Conservation (phyloP, 2,888 invertebrate genomes). For the Rhamphomyia laevipes region DNA sequence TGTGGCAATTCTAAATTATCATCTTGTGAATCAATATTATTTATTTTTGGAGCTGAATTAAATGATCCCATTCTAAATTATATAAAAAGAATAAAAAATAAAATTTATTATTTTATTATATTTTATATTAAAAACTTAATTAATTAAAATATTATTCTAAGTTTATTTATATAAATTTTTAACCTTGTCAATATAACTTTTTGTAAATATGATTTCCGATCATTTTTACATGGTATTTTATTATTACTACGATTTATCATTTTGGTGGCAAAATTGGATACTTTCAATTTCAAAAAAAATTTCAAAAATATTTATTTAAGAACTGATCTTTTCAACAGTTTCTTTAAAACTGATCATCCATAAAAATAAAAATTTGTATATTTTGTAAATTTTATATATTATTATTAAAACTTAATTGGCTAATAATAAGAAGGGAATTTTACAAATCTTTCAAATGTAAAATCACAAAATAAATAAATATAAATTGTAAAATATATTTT, state of each 20-base stretch:
- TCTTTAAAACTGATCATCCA: constrained; percentile 32
- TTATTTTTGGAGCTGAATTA: constrained; percentile 52
- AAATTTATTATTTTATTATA: neutral
- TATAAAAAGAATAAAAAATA: constrained; percentile 10
- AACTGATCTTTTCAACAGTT: constrained; percentile 33
- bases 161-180: neutral
- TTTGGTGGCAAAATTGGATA: neutral
- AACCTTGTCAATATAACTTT: constrained; percentile 37
- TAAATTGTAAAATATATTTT: too few species aligned
- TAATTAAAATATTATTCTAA: neutral
- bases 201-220: constrained; percentile 34
- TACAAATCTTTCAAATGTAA: too few species aligned
- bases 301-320: neutral
- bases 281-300: too few species aligned
- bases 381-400: too few species aligned
- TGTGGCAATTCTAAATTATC: constrained; percentile 42
- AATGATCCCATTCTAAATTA: constrained; percentile 59
- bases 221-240: constrained; percentile 35
- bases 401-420: too few species aligned
- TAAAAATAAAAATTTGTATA: constrained; percentile 19
- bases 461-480: too few species aligned
- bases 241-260: constrained; percentile 12
- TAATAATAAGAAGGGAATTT: too few species aligned
- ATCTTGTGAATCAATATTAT: constrained; percentile 50
- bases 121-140: too few species aligned